Evolutionary conservation across 2,797 vertebrate species (phyloP), one percentile per base, ranked within the genome.

Genomic region (Scarus forsteni): DNA sequence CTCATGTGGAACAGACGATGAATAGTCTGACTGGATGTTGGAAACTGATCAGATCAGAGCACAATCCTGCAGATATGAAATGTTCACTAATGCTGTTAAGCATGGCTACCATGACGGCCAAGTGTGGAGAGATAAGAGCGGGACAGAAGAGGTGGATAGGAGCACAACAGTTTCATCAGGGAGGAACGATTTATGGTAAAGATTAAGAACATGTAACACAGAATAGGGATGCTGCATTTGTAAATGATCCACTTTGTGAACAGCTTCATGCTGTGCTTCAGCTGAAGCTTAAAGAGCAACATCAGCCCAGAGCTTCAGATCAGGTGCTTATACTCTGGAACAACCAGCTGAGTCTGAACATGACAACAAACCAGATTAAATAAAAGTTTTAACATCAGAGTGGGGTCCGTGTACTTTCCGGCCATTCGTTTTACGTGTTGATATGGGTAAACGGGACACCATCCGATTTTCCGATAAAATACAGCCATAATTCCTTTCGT

Each of bases 21-120:
- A 16, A 40, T 16, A 16, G 14, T 50, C n/a, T 10, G 27, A 57
- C 13, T 27, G 38, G 57, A 36, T 2, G n/a, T 34, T 40, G 19
- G 39, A 62, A 58, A 51, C n/a, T 12, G 60, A 61, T 44, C 35
- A 9, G 52, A 51, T 45, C 18, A 15, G 43, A 59, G 27, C 34
- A 50, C 19, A 18, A 18, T 34, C 9, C 42, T 53, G 8, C 39
- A 39, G 55, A 53, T 57, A 10, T 40, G 55, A 57, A 50, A 62
- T 38, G 19, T n/a, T 43, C 19, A 48, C 18, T 18, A 34, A 60
- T 56, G 36, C n/a, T 0, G 0, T 27, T 40, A 8, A 56, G 35
- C 36, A 7, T n/a, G 12, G 18, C 49, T 45, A 36, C 58, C 3
- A 0, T 44, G 11, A 53, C n/a, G 56, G 59, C 50, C 14, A 38